A percentile compares a stretch with the other conserved stretches of the same genome.
phyloP scores from a whole-genome alignment of 2,888 invertebrate species.

The Euzophera pinguis region DNA sequence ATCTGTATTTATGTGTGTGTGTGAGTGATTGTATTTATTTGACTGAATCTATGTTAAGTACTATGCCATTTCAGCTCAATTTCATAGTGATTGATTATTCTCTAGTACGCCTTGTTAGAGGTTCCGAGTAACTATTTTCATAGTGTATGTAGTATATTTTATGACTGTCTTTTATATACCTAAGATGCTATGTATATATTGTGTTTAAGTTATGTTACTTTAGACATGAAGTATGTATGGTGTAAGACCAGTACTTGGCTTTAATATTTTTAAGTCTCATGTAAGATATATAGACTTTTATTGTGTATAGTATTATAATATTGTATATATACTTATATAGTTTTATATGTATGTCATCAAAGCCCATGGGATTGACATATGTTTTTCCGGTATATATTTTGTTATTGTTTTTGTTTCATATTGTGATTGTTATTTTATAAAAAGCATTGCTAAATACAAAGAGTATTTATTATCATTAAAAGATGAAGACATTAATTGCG shows the following conservation, averaged over 20 bases:
- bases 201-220: conserved; percentile 32
- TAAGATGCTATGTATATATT: conserved; percentile 31
- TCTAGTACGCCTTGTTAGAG: conserved; percentile 40
- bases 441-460: conserved; percentile 20
- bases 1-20: conserved; percentile 44
- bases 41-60: conserved; percentile 41
- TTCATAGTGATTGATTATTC: conserved; percentile 38
- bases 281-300: conserved; percentile 35
- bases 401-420: conserved; percentile 19
- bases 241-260: conserved; percentile 56
- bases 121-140: conserved; percentile 34
- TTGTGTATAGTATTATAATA: conserved; percentile 26
- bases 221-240: conserved; percentile 30
- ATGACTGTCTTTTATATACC: conserved; percentile 19
- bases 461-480: conserved; percentile 27
- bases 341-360: conserved; percentile 18
- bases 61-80: conserved; percentile 33
- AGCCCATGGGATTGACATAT: conserved; percentile 23
- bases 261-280: conserved; percentile 64
- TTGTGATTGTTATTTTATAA: conserved; percentile 14
- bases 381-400: conserved; percentile 18
- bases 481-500: conserved; percentile 33
- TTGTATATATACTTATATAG: conserved; percentile 16
- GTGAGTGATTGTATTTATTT: conserved; percentile 54
- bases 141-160: conserved; percentile 28